A percentile compares a stretch with the other conserved stretches of the same genome.
Conservation (phyloP, 1,140 invertebrate genomes). For the Heliconius eleuchia region DNA sequence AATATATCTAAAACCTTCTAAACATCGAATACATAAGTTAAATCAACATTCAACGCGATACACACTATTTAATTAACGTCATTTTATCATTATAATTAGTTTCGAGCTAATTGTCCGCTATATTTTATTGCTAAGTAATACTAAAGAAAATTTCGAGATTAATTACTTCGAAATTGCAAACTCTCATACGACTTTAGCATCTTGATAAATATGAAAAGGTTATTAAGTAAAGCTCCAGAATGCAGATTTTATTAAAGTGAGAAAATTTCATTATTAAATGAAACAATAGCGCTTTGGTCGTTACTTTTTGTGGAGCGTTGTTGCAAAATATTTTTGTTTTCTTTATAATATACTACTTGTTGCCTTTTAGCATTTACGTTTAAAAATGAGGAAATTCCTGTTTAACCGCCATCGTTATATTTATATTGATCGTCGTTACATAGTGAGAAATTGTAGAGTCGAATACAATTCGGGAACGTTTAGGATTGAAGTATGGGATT, state of each 20-base stretch:
- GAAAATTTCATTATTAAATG: slow-evolving; percentile 9
- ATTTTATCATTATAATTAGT: not conserved
- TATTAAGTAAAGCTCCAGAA: slow-evolving; percentile 10
- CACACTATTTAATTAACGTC: not conserved
- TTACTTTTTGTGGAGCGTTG: slow-evolving; percentile 5
- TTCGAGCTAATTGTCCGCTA: not conserved
- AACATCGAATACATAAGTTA: too few relatives aligned
- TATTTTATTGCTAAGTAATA: not conserved
- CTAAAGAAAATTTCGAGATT: not conserved
- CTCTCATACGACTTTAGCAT: not conserved
- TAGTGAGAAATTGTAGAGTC: too few relatives aligned
- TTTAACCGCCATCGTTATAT: not conserved
- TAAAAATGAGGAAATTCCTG: not conserved
- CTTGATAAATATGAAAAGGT: slow-evolving; percentile 12
- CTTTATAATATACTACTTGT: not conserved
- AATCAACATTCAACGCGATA: not conserved
- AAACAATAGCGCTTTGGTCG: slow-evolving; percentile 2
- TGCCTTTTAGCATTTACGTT: not conserved
- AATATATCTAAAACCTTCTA: too few relatives aligned
- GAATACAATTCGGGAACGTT: too few relatives aligned
- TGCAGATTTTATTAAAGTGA: slow-evolving; percentile 14
- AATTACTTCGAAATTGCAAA: not conserved
- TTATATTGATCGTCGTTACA: too few relatives aligned
- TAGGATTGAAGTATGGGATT: too few relatives aligned
- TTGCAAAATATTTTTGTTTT: slow-evolving; percentile 1